Percentiles rank a stretch among this genome's conserved stretches.
Conservation (phyloP, 1,140 invertebrate genomes). For the Dolichoris vasculosae region DNA sequence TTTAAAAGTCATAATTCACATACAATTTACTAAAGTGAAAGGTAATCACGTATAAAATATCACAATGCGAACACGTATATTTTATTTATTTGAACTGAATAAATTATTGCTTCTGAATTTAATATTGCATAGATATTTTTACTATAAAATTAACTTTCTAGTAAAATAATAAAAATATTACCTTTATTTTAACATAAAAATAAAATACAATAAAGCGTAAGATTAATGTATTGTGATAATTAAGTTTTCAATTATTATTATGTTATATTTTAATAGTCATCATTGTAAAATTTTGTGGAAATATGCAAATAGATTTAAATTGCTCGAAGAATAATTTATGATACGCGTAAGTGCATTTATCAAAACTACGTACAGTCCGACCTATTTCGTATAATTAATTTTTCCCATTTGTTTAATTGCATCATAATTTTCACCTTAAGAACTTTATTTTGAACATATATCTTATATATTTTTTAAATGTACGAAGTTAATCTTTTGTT, state of each 20-base stretch:
- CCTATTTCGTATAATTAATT: background rate
- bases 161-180: background rate
- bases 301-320: slow-evolving; percentile 9
- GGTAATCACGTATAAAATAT: slow-evolving; percentile 16
- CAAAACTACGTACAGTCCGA: background rate
- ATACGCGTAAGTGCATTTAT: background rate
- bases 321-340: background rate
- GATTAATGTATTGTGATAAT: no score
- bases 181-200: no score
- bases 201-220: no score
- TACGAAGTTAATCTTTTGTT: background rate
- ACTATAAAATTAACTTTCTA: background rate
- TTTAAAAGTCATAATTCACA: background rate
- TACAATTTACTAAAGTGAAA: slow-evolving; percentile 19
- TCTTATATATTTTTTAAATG: background rate
- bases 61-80: background rate
- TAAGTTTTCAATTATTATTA: no score
- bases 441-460: background rate
- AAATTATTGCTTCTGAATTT: slow-evolving; percentile 1
- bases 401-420: slow-evolving; percentile 4
- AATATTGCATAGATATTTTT: background rate
- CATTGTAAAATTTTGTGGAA: background rate
- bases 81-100: background rate
- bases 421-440: background rate
- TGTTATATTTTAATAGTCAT: background rate